phyloP scores from a whole-genome alignment of 2,113 vertebrate species.

The Seriola rivoliana region DNA sequence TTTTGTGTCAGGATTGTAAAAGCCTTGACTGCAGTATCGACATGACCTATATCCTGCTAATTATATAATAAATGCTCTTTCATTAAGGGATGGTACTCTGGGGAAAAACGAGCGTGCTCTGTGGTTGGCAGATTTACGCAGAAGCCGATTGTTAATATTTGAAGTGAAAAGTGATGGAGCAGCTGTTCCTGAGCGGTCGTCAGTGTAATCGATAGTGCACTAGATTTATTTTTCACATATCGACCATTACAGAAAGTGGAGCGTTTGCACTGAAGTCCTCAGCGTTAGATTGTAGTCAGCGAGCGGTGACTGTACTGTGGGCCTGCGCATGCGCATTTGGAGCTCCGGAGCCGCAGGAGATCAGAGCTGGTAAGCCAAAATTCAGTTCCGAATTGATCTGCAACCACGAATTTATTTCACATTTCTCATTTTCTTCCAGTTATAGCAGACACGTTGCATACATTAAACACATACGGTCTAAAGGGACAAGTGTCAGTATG shows the following conservation, averaged over 20 bases:
- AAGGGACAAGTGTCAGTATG: background rate
- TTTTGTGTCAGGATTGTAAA: constrained; percentile 17
- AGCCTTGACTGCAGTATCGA: constrained; percentile 48
- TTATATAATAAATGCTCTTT: constrained; percentile 67
- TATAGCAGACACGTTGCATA: background rate
- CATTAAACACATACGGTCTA: background rate
- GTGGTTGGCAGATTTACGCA: no score
- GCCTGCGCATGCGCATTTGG: constrained; percentile 82
- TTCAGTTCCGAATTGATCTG: constrained; percentile 68
- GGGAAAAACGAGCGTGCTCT: background rate
- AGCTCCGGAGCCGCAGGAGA: constrained; percentile 82
- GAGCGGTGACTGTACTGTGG: constrained; percentile 52
- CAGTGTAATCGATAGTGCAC: background rate
- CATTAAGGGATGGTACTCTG: background rate
- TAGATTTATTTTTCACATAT: constrained; percentile 21
- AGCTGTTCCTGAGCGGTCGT: fast-evolving
- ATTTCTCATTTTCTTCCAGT: background rate
- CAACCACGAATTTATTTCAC: constrained; percentile 48
- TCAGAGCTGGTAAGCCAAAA: constrained; percentile 86
- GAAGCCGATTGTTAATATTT: background rate
- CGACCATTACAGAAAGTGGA: constrained; percentile 29
- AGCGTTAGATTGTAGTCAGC: constrained; percentile 9
- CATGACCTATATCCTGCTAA: constrained; percentile 72
- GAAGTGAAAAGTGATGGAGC: no score
- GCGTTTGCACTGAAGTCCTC: constrained; percentile 23